Evolutionary conservation across 2,888 invertebrate species (phyloP).

Genomic region (Lacanobia oleracea): DNA sequence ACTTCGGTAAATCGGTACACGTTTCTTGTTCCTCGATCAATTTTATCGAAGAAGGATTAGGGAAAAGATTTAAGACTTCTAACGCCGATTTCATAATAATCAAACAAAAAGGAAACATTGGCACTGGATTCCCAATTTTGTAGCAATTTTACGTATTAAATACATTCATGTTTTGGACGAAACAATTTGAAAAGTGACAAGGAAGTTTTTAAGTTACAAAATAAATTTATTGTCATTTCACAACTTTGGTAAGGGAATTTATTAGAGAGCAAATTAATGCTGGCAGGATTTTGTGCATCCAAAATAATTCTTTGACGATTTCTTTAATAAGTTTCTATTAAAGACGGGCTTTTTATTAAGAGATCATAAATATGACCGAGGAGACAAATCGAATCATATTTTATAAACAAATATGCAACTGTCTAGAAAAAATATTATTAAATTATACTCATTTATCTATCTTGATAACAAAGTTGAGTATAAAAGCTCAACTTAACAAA

Average conservation of each 20-base stretch:
- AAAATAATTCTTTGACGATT: conserved; percentile 40
- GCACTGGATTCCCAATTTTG: conserved; percentile 76
- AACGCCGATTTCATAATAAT: conserved; percentile 60
- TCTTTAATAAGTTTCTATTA: conserved; percentile 11
- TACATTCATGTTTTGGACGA: conserved; percentile 62
- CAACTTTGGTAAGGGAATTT: conserved; percentile 77
- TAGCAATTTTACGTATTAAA: conserved; percentile 68
- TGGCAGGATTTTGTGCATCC: conserved; percentile 42
- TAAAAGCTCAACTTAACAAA: conserved; percentile 35
- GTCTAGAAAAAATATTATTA: conserved; percentile 23
- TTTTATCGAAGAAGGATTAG: conserved; percentile 58
- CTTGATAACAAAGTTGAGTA: conserved; percentile 13
- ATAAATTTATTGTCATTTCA: conserved; percentile 86
- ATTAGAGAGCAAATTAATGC: conserved; percentile 52
- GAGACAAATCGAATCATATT: conserved; percentile 12
- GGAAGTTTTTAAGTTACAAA: conserved; percentile 66
- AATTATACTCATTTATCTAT: conserved; percentile 27
- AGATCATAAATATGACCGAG: neutral
- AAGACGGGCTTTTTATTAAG: neutral
- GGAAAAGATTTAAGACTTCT: conserved; percentile 54
- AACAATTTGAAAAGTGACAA: conserved; percentile 62
- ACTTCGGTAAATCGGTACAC: neutral
- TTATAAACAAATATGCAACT: neutral
- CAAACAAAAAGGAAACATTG: conserved; percentile 68
- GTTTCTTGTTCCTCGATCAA: conserved; percentile 30